Conservation (phyloP, 2,113 vertebrate species). For the Neolamprologus toae region DNA sequence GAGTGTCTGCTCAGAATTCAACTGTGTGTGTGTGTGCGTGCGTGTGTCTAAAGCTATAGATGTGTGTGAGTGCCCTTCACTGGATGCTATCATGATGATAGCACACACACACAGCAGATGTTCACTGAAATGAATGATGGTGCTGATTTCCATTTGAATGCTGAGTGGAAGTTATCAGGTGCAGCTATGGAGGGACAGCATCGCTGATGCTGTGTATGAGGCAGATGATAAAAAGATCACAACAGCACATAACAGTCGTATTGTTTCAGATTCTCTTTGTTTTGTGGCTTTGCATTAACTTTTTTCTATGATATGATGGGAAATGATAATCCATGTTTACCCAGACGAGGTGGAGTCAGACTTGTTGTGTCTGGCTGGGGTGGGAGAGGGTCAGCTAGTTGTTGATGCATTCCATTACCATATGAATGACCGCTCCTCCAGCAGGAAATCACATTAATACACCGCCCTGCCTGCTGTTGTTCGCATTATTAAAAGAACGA, state of each 20-base stretch:
- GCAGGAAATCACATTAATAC: background rate
- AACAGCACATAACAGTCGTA: background rate
- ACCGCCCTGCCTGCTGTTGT: background rate
- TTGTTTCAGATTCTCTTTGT: background rate
- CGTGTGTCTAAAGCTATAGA: background rate
- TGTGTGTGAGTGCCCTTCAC: slow-evolving; percentile 15
- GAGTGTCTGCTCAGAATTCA: slow-evolving; percentile 20
- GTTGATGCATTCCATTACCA: background rate
- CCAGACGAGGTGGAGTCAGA: background rate
- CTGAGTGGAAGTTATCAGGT: slow-evolving; percentile 42
- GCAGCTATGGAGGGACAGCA: background rate
- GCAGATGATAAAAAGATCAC: background rate
- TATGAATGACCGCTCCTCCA: background rate
- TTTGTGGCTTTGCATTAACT: background rate
- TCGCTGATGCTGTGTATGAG: background rate
- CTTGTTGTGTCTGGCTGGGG: background rate
- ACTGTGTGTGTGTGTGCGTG: background rate
- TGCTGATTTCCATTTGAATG: slow-evolving; percentile 58
- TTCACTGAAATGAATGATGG: slow-evolving; percentile 46
- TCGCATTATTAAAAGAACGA: background rate
- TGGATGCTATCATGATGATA: background rate
- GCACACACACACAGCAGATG: slow-evolving; percentile 36
- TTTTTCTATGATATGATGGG: background rate
- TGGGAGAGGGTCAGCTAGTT: background rate
- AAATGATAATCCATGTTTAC: background rate